Conservation (phyloP, 2,888 invertebrate species). For the Diaprepes abbreviatus region DNA sequence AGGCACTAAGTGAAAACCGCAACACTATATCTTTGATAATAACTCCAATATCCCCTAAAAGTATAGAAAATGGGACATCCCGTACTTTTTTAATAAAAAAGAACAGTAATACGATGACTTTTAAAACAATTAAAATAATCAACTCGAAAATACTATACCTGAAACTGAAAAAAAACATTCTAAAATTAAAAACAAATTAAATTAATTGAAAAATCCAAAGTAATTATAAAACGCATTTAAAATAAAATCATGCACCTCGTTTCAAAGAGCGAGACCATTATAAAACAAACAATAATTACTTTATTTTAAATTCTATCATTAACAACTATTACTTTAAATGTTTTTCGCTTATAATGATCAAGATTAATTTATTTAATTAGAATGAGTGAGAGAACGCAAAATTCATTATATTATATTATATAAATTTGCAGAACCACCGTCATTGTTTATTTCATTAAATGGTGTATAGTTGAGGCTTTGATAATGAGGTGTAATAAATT, state of each 20-base stretch:
- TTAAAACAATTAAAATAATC: no score
- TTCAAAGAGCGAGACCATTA: constrained; percentile 1
- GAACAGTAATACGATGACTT: no score
- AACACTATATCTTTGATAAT: no score
- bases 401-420: constrained; percentile 16
- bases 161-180: no score
- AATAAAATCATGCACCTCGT: constrained; percentile 7
- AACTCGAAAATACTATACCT: no score
- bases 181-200: no score
- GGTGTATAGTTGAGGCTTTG: background rate
- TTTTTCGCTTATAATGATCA: constrained; percentile 12
- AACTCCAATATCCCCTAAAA: no score
- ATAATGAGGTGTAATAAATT: no score
- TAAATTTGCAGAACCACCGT: background rate
- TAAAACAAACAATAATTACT: constrained; percentile 19
- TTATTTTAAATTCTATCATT: constrained; percentile 10
- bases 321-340: constrained; percentile 14
- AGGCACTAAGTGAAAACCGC: no score
- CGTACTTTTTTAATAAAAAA: no score
- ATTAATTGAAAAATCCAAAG: no score
- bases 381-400: background rate
- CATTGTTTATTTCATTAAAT: constrained; percentile 5
- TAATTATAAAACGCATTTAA: background rate
- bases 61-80: no score
- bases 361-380: constrained; percentile 20